Evolutionary conservation across 1,140 invertebrate species (phyloP), one percentile per base, ranked within the genome.

Genomic region (Contarinia nasturtii): DNA sequence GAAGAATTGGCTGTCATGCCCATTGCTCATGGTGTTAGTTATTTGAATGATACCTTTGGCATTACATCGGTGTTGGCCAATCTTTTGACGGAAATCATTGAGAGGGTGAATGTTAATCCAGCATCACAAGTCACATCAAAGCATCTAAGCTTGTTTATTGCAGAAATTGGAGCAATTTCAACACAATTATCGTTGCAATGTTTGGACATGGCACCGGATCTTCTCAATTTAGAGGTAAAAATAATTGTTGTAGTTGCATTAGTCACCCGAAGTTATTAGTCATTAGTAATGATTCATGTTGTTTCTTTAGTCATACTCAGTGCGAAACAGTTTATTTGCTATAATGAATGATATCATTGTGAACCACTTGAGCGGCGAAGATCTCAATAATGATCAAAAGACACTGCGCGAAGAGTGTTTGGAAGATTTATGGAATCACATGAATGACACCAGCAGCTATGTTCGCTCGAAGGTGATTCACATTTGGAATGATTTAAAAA

Each of bases 381-480:
- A 77, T 21, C 63, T 88, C 10, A 67, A 73, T 22, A 70, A 77
- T n/a, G 77, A 79, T 50, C 65, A 74, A 41, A 73, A 73, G 52
- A 64, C 71, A 21, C 67, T 71, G 40, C 68, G 84, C 2, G 76
- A 86, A 55, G 73, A 80, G 52, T 79, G 84, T 49, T 66, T 89
- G 1, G 75, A 82, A 47, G 67, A 72, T 52, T 61, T 90, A 3
- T 69, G 82, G 56, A 77, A 84, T 14, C 87, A 91, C 58, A 74
- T 90, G 41, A 74, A 81, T 52, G 89, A 93, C 61, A 55, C 74
- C 1, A 79, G 87, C 54, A 80, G 86, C 2, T 87, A 85, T 58
- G 86, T 90, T 1, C 68, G 89, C 46, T 79, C 82, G 40, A 84
- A 80, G 64, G 74, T 81, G 2, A 65, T 90, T 17, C 78, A 86